These are phyloP conservation scores for Rhopalosiphum padi DNA, from an alignment of 1,140 invertebrate genomes.

Conservation along the genomic window DNA sequence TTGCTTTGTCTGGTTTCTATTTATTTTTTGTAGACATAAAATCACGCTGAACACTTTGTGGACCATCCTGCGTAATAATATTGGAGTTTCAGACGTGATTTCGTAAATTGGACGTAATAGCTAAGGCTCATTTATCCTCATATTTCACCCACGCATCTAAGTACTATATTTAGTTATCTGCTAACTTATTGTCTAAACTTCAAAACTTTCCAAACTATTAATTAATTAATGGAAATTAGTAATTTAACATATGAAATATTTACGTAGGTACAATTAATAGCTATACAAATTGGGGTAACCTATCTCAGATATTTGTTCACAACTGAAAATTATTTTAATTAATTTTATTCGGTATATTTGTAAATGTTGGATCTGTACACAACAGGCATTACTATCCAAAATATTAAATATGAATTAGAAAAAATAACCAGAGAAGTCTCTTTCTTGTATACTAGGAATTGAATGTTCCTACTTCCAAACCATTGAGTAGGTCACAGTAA, in stretches of 20 bases:
- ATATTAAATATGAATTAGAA: conserved; percentile 4
- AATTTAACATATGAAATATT: background rate
- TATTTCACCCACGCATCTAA: background rate
- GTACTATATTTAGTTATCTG: background rate
- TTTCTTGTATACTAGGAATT: background rate
- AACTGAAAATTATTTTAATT: background rate
- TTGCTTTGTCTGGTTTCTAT: background rate
- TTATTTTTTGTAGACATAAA: background rate
- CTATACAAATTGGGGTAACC: background rate
- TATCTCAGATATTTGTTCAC: background rate
- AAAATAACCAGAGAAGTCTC: background rate
- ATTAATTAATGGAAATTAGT: background rate
- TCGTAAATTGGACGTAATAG: background rate
- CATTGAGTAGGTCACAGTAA: background rate
- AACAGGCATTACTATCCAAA: background rate
- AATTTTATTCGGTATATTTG: background rate
- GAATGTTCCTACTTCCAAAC: background rate
- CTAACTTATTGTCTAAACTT: background rate
- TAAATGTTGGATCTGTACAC: background rate
- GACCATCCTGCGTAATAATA: background rate
- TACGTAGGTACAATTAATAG: background rate
- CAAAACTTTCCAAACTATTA: background rate
- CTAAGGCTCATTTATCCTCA: background rate
- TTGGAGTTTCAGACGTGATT: background rate
- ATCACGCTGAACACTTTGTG: background rate